phyloP scores from a whole-genome alignment of 2,888 invertebrate species.

The Heliconius cydno region DNA sequence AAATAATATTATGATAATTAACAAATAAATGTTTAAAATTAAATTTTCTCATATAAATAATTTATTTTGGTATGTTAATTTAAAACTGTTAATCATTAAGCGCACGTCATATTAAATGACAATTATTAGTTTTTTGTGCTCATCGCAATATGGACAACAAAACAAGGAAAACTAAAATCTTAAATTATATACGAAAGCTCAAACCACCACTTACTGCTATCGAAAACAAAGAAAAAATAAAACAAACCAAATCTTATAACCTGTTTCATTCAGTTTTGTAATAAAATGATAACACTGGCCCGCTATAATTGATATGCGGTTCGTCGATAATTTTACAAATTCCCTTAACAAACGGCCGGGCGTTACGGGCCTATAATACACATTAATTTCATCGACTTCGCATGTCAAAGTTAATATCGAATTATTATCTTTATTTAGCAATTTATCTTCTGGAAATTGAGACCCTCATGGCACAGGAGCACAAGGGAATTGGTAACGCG shows the following conservation, averaged over 20 bases:
- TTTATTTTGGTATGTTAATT: slow-evolving; percentile 5
- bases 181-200: slow-evolving; percentile 12
- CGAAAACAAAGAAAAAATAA: background rate
- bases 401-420: slow-evolving; percentile 79
- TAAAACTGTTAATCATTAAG: background rate
- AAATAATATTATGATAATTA: too few relatives aligned
- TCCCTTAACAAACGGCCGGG: slow-evolving; percentile 73
- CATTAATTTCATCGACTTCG: slow-evolving; percentile 77
- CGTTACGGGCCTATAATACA: slow-evolving; percentile 75
- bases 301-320: slow-evolving; percentile 75
- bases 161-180: background rate
- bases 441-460: slow-evolving; percentile 67
- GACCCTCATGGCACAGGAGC: too few relatives aligned
- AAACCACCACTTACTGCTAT: slow-evolving; percentile 11
- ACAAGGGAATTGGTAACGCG: too few relatives aligned
- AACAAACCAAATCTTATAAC: slow-evolving; percentile 2
- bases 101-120: background rate
- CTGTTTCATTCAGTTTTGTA: slow-evolving; percentile 22
- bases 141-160: background rate
- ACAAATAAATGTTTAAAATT: too few relatives aligned
- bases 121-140: background rate
- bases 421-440: slow-evolving; percentile 80
- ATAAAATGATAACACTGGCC: slow-evolving; percentile 46
- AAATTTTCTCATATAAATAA: background rate
- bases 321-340: slow-evolving; percentile 80